Conservation (phyloP, 2,113 vertebrate species). For the Blennius ocellaris region DNA sequence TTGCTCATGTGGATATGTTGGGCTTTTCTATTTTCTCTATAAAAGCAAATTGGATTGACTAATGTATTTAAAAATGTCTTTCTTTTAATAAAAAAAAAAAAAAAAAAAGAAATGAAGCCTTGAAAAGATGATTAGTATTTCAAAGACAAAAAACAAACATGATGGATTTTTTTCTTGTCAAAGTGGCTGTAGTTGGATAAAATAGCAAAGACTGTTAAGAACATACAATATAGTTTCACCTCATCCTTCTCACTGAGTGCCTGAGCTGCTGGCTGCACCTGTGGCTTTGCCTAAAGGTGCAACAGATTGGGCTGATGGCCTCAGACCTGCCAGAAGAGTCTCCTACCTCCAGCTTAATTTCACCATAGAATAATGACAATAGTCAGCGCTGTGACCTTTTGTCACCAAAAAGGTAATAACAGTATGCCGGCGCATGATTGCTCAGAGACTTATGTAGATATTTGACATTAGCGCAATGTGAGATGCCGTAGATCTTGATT, state of each 20-base stretch:
- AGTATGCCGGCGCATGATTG: conserved; percentile 20
- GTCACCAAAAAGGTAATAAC: conserved; percentile 38
- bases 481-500: conserved; percentile 31
- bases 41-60: too few species aligned
- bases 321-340: background rate
- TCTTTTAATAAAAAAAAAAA: too few species aligned
- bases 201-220: background rate
- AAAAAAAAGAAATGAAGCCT: too few species aligned
- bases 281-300: conserved; percentile 8
- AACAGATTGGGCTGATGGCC: conserved; percentile 11
- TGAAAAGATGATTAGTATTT: too few species aligned
- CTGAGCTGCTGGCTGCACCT: conserved; percentile 5
- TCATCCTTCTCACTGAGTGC: conserved; percentile 6
- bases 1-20: too few species aligned
- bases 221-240: conserved; percentile 1
- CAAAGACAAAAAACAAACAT: too few species aligned
- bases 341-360: conserved; percentile 7
- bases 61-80: too few species aligned
- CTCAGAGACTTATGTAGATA: conserved; percentile 46
- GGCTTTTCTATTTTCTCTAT: too few species aligned
- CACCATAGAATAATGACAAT: conserved; percentile 1
- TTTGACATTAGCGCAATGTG: conserved; percentile 44
- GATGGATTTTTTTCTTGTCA: too few species aligned
- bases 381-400: conserved; percentile 40
- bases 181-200: background rate